Evolutionary conservation across 1,140 invertebrate species (phyloP).

Genomic region (Platorchestia sp.): DNA sequence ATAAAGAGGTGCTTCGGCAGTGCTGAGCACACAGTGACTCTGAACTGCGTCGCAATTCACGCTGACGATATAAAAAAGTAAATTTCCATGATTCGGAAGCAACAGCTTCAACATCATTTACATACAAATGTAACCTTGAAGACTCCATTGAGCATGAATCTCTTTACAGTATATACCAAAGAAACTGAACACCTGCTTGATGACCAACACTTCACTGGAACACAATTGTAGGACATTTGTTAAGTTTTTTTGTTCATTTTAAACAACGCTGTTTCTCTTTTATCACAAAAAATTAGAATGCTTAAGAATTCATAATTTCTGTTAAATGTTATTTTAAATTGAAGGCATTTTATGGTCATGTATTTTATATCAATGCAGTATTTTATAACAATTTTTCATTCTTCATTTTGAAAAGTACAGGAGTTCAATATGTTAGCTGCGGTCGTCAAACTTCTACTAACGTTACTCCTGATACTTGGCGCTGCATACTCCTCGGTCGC

Average conservation of each 20-base stretch:
- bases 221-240: too few relatives aligned
- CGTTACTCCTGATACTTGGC: background rate
- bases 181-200: background rate
- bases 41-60: background rate
- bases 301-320: too few relatives aligned
- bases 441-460: background rate
- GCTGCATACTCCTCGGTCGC: background rate
- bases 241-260: too few relatives aligned
- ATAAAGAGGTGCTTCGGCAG: background rate
- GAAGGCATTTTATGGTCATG: too few relatives aligned
- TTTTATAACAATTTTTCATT: too few relatives aligned
- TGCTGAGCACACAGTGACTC: background rate
- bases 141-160: background rate
- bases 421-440: too few relatives aligned
- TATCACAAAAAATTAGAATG: too few relatives aligned
- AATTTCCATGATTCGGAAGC: background rate
- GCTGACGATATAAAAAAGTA: background rate
- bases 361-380: too few relatives aligned
- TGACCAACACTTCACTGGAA: too few relatives aligned
- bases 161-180: background rate
- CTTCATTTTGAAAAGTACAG: too few relatives aligned
- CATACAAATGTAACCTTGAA: background rate
- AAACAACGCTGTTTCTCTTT: too few relatives aligned
- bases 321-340: too few relatives aligned
- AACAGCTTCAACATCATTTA: background rate